Evolutionary conservation across 2,888 invertebrate species (phyloP), one percentile per base, ranked within the genome.

Genomic region (Drosophila mulleri): DNA sequence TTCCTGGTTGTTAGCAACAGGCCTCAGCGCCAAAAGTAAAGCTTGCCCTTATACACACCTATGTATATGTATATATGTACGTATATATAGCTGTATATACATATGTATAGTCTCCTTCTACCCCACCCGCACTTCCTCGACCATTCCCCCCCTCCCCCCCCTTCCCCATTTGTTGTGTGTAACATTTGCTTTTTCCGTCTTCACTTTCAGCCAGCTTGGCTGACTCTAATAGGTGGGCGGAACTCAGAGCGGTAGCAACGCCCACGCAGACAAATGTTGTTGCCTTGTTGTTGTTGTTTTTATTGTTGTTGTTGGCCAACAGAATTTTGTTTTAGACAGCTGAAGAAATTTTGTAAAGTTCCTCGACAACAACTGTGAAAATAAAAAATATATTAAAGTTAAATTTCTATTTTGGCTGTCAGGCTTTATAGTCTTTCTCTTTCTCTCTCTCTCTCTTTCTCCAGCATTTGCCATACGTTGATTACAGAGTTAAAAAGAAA

Each of bases 181-280:
- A 56, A 45, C 47, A 56, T 47, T 60, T 41, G 47, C 63, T 44
- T 65, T 63, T 61, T 52, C 41, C 54, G 56, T 61, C 76, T 85
- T 81, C 85, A 79, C 80, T 81, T 81, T 81, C 85, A 79, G 85
- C 35, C 72, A 47, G 45, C 18, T 56, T 67, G 39, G 58, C 53
- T 39, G 53, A 20, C 39, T 42, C 44, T 35, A 39, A 50, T 62
- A 32, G 44, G 39, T 37, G 57, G 59, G 56, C 50, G 58, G 32
- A 29, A 11, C 53, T n/a, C 11, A 1, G 45, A 12, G 39, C 18
- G 45, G 23, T 32, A 42, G 58, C 72, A 37, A 59, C 54, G 64
- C 47, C 65, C 63, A 37, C 75, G 29, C 67, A 53, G 39, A 65
- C 57, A 39, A 23, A 47, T 59, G 26, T 18, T 35, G 53, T 53